A percentile compares a stretch with the other conserved stretches of the same genome.
These are phyloP conservation scores for Sweltsa coloradensis DNA, from an alignment of 1,140 invertebrate species.

Conservation along the genomic window DNA sequence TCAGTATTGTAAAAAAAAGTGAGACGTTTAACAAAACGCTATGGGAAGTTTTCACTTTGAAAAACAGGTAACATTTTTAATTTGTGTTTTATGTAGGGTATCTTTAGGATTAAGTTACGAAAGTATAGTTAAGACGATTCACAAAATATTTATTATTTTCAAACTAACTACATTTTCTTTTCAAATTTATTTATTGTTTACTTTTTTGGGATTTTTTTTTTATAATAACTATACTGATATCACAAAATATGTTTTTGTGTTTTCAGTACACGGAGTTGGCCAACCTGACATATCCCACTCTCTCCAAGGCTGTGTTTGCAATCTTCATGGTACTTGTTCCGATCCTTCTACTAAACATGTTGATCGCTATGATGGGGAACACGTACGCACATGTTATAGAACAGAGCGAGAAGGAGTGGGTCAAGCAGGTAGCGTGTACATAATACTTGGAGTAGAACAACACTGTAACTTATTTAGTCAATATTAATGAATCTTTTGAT, in stretches of 20 bases:
- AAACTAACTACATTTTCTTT: slow-evolving; percentile 5
- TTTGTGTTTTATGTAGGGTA: no score
- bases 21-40: no score
- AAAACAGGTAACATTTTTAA: no score
- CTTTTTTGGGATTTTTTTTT: slow-evolving; percentile 4
- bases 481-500: no score
- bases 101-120: no score
- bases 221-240: slow-evolving; percentile 2
- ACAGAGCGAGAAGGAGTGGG: slow-evolving; percentile 97
- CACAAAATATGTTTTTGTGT: not conserved
- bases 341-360: slow-evolving; percentile 91
- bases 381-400: slow-evolving; percentile 96
- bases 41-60: no score
- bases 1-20: no score
- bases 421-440: slow-evolving; percentile 73
- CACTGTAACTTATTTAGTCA: no score
- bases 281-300: slow-evolving; percentile 75
- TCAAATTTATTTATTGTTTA: not conserved
- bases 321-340: slow-evolving; percentile 97
- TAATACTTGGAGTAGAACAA: not conserved
- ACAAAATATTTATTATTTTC: not conserved
- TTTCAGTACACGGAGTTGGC: slow-evolving; percentile 83
- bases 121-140: no score
- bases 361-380: slow-evolving; percentile 99
- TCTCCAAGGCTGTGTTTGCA: slow-evolving; percentile 90